Percentiles rank a stretch among this genome's conserved stretches.
Evolutionary conservation across 92 coral and sea anemone genomes (phyloP).

Genomic region (Epizoanthus ramosus): DNA sequence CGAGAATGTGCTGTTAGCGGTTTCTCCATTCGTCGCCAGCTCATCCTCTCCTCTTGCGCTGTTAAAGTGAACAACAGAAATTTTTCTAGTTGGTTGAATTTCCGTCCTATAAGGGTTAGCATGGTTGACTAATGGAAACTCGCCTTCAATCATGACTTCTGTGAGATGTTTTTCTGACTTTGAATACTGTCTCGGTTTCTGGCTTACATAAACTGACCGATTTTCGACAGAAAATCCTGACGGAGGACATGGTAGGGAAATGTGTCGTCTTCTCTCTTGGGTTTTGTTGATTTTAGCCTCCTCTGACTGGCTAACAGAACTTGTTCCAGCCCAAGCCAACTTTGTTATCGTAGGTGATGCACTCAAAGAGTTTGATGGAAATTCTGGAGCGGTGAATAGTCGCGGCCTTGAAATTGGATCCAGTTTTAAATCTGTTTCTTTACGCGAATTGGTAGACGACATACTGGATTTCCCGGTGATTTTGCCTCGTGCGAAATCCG

Average conservation of each 20-base stretch:
- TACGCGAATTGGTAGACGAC: background rate
- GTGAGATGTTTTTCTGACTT: background rate
- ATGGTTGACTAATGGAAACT: background rate
- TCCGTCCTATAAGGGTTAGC: background rate
- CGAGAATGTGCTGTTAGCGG: background rate
- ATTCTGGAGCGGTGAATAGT: conserved; percentile 24
- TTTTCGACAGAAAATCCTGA: background rate
- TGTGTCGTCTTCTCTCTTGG: conserved; percentile 5
- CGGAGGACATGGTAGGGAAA: conserved; percentile 24
- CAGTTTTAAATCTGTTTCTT: background rate
- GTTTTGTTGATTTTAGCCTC: background rate
- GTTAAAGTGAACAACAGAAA: conserved; percentile 14
- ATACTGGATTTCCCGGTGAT: background rate
- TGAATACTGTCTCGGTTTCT: conserved; percentile 2
- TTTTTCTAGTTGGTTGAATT: conserved; percentile 9
- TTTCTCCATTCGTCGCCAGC: background rate
- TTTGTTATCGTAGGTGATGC: background rate
- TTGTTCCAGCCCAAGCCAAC: conserved; percentile 41
- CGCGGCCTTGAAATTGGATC: conserved; percentile 25
- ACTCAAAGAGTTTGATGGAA: background rate
- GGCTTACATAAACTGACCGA: background rate
- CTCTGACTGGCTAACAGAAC: background rate
- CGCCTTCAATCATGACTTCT: background rate
- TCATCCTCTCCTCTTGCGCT: background rate
- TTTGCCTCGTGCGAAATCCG: conserved; percentile 7